Evolutionary conservation across 2,113 vertebrate species (phyloP), one percentile per base, ranked within the genome.

Genomic region (Hucho hucho): DNA sequence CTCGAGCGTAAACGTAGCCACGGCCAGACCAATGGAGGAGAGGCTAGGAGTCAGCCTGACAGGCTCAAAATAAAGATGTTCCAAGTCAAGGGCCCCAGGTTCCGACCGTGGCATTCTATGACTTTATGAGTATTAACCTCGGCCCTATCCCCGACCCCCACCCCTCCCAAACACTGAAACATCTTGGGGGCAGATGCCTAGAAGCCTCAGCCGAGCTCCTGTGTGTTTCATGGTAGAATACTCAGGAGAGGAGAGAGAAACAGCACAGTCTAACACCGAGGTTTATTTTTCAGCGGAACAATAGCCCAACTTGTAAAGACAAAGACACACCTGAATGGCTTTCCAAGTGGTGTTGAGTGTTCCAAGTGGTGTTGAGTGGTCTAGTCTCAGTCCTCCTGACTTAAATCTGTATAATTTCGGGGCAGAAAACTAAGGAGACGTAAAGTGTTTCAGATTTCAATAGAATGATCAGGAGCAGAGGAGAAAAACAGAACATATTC

Each of bases 1-100:
- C 9, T 43, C 9, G 9, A 43, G 2, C 0, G 9, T 43, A 43
- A 43, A 43, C 9, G 37, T 11, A 11, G 7, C 9, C 9, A 11
- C 9, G 37, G 37, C 16, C 16, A 53, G 49, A 18, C 49, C 49
- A 53, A 16, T 22, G 58, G 58, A 61, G n/a, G 58, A 61, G 20
- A 24, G 58, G 58, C 18, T 7, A n/a, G n/a, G 58, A 22, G 7
- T n/a, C 20, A n/a, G 58, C 6, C 18, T 61, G 58, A 61, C 58
- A 22, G n/a, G 58, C 58, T 61, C 58, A 61, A 61, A 61, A 61
- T 61, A 24, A 61, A 61, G 58, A 61, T 9, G n/a, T 61, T 61
- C 58, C 9, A 2, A 43, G 37, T 43, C n/a, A n/a, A 22, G 6
- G 6, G 6, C 5, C 20, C 53, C 14, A 56, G 53, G 53, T 14